Base-by-base conservation (phyloP, 1,140 invertebrate genomes). In the Luehdorfia chinensis region DNA sequence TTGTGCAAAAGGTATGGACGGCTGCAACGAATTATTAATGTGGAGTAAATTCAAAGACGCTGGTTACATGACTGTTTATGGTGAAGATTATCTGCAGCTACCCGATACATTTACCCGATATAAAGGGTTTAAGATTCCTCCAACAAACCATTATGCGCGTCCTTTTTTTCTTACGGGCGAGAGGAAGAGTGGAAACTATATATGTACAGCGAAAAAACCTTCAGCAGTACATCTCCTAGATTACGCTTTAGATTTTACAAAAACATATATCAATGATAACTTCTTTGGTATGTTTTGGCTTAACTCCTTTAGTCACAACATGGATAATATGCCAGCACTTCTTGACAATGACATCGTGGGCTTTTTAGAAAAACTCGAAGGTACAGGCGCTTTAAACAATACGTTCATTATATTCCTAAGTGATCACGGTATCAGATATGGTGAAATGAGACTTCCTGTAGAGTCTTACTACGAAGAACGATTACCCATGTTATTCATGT, bases 351-450 rank as follows among this genome's bases (percentile, higher is more conserved):
- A 86, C 25, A 57, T 92, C 2, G 51, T 76, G 0, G 37, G 62
- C 1, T 92, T 89, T 44, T 83, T 93, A 9, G 53, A 85, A 28
- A 71, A 80, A 2, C 50, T 92, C 2, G 70, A 87, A 4, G 47
- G 69, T 0, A 69, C 66, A 2, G 87, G 86, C 0, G 58, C 88
- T 0, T 55, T 90, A 43, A 88, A 92, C 21, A 91, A 91, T 39
- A 89, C 91, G 0, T 79, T 89, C 28, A 65, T 97, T 0, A 81
- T 95, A 1, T 91, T 96, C 18, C 84, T 95, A 48, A 95, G 94
- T 62, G 96, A 98, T 68, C 96, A 97, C 73, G 96, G 96, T 0
- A 91, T 94, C 60, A 75, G 95, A n/a, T 96, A 91, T 66, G 95
- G 95, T 0, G 72, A 88, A 23, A 90, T 95, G 32, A 83, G 94